A percentile compares a stretch with the other conserved stretches of the same genome.
phyloP scores from a whole-genome alignment of 23 tunicate genomes.

The Ascidia mentula region DNA sequence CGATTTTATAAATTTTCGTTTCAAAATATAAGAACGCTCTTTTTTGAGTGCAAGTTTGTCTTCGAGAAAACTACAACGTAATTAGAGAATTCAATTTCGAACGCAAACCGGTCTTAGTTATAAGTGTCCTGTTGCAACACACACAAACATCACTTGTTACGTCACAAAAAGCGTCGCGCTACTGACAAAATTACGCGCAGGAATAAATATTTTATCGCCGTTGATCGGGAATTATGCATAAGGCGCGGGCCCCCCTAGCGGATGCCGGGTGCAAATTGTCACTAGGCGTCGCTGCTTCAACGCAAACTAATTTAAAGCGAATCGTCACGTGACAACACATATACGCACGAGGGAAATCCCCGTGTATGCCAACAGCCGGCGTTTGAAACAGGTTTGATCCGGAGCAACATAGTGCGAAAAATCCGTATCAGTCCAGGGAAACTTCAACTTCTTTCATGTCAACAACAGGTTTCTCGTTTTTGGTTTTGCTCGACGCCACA shows the following conservation, averaged over 20 bases:
- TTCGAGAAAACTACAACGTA: too few relatives aligned
- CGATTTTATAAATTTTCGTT: too few relatives aligned
- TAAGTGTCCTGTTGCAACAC: neutral
- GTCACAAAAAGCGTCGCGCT: neutral
- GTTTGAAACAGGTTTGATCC: neutral
- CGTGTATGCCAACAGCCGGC: neutral
- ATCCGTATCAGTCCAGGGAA: neutral
- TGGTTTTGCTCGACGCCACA: neutral
- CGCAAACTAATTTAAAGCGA: neutral
- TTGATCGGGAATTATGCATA: neutral
- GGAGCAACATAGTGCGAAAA: slow-evolving; percentile 1
- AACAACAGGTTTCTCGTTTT: neutral
- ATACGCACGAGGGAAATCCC: neutral
- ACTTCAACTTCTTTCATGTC: slow-evolving; percentile 14
- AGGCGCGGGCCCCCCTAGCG: neutral
- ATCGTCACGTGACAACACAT: neutral
- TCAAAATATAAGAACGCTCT: too few relatives aligned
- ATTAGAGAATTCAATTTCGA: too few relatives aligned
- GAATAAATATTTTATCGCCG: neutral
- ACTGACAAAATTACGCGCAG: neutral
- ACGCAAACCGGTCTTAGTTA: neutral
- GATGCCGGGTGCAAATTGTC: neutral
- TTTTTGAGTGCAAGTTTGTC: too few relatives aligned
- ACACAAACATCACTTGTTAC: neutral
- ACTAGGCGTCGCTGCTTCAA: neutral